Evolutionary conservation across 2,888 invertebrate genomes (phyloP), one percentile per base, ranked within the genome.

Genomic region (Mantis religiosa): DNA sequence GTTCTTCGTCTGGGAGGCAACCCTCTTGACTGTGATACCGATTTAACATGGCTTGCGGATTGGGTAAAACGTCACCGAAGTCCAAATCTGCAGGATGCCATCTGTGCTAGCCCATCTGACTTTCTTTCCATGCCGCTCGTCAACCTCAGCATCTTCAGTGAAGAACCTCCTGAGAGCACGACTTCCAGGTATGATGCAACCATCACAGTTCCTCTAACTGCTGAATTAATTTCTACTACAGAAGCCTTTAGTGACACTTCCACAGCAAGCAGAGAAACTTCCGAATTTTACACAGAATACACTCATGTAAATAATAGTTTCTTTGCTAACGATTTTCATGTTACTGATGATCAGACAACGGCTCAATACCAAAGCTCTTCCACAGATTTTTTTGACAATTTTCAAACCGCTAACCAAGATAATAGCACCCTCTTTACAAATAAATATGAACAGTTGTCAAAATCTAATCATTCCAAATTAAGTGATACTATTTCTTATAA

Each of bases 1-100:
- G 94, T 94, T 28, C 93, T 97, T 86, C 94, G 96, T 91, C 92
- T 97, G 89, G 95, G 95, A 89, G 96, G 96, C 8, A 97, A 97
- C 92, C 94, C 95, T 34, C 95, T 97, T 93, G 95, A 96, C 91
- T 97, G 97, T 92, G 95, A 94, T 20, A 71, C 86, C 28, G 88
- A 88, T 27, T 94, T 96, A 90, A 93, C 95, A 90, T 96, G 96
- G 96, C 92, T 96, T 1, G 95, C 95, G 47, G 94, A 95, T 90
- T 97, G 97, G 97, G 94, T 97, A 93, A 94, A 94, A 82, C 92
- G 93, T 41, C 94, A 94, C 90, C 92, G 93, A 71, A 93, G 94
- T 47, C 30, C 34, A 20, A 34, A 89, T 28, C 85, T 88, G 30
- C 28, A 84, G 15, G 91, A 92, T 89, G 93, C 94, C 28, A 90